Evolutionary conservation across 2,888 invertebrate species (phyloP).

Genomic region (Petrophora chlorosata): DNA sequence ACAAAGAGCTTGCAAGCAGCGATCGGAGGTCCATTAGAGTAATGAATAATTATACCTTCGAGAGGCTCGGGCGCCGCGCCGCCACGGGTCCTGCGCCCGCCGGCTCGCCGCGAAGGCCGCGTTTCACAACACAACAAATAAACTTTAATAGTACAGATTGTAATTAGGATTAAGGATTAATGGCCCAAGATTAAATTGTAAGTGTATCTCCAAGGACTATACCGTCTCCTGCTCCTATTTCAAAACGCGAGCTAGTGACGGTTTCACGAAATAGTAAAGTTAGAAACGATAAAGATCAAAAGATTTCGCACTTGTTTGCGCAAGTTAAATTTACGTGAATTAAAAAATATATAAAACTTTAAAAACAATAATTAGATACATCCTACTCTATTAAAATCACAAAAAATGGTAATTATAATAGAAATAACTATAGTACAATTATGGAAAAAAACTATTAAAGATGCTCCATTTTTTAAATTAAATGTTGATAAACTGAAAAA

Average conservation of each 20-base stretch:
- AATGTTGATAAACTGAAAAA: too few species aligned
- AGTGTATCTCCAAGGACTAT: conserved; percentile 18
- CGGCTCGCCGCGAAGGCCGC: conserved; percentile 60
- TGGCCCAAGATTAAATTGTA: conserved; percentile 36
- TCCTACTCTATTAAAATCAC: too few species aligned
- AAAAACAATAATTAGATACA: too few species aligned
- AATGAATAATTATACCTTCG: conserved; percentile 70
- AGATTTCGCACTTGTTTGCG: neutral
- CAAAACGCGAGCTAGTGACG: neutral
- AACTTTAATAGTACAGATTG: conserved; percentile 33
- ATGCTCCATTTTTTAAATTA: too few species aligned
- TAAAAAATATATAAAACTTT: too few species aligned
- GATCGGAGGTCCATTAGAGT: conserved; percentile 69
- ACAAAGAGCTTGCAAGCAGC: conserved; percentile 55
- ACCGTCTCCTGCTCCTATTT: conserved; percentile 12
- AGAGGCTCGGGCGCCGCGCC: conserved; percentile 33
- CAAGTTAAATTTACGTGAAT: neutral
- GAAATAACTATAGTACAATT: too few species aligned
- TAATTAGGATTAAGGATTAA: conserved; percentile 44
- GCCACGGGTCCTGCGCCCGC: conserved; percentile 50
- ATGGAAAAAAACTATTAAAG: too few species aligned
- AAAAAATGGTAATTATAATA: too few species aligned
- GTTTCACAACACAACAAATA: conserved; percentile 58
- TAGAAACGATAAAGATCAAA: neutral
- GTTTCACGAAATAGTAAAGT: conserved; percentile 1